A percentile compares a stretch with the other conserved stretches of the same genome.
Evolutionary conservation across 1,140 invertebrate genomes (phyloP).

Genomic region (Condylostylus longicornis): DNA sequence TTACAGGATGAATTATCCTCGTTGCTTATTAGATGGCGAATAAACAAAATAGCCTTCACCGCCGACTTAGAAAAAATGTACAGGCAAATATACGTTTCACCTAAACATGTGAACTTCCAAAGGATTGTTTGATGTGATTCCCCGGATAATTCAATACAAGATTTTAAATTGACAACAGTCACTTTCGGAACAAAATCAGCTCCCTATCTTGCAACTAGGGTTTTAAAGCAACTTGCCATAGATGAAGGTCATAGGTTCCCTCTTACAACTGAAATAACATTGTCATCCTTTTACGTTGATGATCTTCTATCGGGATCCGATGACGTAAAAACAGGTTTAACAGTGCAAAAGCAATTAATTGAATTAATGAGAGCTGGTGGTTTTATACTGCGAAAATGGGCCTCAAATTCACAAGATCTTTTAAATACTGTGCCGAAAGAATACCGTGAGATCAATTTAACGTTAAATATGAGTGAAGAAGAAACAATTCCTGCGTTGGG

Average conservation of each 20-base stretch:
- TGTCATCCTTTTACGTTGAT: background rate
- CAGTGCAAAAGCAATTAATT: too few relatives aligned
- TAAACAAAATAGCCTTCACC: constrained; percentile 12
- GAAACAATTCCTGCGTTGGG: too few relatives aligned
- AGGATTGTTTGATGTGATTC: background rate
- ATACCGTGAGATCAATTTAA: background rate
- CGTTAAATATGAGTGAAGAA: too few relatives aligned
- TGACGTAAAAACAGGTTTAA: too few relatives aligned
- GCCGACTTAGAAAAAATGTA: constrained; percentile 23
- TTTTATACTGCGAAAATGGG: constrained; percentile 1
- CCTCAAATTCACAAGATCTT: background rate
- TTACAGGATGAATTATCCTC: constrained; percentile 22
- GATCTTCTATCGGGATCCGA: background rate
- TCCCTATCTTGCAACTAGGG: constrained; percentile 18
- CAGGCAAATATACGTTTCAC: constrained; percentile 9
- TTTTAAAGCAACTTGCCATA: constrained; percentile 8
- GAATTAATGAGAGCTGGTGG: too few relatives aligned
- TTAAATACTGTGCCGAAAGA: background rate
- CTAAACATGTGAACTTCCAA: background rate
- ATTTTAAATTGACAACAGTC: constrained; percentile 22
- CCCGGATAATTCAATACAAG: too few relatives aligned
- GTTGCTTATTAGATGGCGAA: constrained; percentile 22
- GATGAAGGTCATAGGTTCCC: background rate
- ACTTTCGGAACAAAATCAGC: constrained; percentile 27
- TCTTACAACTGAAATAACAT: background rate